phyloP scores from a whole-genome alignment of 1,140 invertebrate species.

The Eriocheir sinensis region DNA sequence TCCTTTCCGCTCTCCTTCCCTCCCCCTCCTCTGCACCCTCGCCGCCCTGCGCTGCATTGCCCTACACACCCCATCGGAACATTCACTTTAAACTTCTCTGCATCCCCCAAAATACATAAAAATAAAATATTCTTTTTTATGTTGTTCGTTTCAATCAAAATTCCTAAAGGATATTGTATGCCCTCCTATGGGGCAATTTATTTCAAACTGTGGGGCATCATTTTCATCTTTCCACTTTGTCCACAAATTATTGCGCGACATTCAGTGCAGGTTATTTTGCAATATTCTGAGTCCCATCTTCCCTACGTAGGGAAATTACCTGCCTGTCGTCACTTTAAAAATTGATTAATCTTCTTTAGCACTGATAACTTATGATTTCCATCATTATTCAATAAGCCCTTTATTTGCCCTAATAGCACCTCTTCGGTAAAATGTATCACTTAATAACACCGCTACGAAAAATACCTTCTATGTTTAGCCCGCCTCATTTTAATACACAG shows the following conservation, averaged over 20 bases:
- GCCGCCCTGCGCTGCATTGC: neutral
- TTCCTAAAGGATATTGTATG: slow-evolving; percentile 15
- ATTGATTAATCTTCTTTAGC: neutral
- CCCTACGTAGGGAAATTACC: neutral
- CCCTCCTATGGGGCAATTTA: neutral
- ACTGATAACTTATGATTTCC: neutral
- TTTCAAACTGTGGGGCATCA: neutral
- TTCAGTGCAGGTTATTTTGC: neutral
- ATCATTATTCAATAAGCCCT: neutral
- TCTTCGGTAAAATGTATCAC: neutral
- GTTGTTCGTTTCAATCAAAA: slow-evolving; percentile 6
- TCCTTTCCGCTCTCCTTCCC: neutral
- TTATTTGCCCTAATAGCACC: slow-evolving; percentile 3
- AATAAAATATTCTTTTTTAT: neutral
- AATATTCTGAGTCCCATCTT: neutral
- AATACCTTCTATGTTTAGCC: slow-evolving; percentile 15
- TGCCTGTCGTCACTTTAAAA: neutral
- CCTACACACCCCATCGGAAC: neutral
- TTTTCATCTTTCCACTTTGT: neutral
- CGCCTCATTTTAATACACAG: neutral
- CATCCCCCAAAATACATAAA: neutral
- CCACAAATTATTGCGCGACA: neutral
- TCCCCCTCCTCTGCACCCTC: neutral
- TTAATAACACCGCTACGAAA: neutral
- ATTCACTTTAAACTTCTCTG: neutral